These are phyloP conservation scores for Agelaius tricolor DNA, from an alignment of 2,113 vertebrate species.

Conservation along the genomic window DNA sequence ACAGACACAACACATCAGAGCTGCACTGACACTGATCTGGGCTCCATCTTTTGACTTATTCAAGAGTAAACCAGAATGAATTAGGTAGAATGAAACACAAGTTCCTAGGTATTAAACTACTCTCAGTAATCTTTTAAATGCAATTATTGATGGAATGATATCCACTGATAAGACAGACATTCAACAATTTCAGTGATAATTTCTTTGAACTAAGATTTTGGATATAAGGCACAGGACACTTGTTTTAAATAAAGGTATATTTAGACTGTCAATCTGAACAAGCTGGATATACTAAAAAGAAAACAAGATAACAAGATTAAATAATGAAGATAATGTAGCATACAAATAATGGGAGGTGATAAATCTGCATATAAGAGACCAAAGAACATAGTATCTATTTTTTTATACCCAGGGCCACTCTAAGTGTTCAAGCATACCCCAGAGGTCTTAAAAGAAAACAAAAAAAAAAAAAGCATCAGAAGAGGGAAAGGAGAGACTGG, in stretches of 20 bases:
- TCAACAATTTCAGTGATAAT: background rate
- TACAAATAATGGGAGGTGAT: background rate
- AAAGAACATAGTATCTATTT: background rate
- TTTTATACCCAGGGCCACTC: background rate
- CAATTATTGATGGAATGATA: background rate
- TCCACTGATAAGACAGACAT: background rate
- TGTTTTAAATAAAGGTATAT: background rate
- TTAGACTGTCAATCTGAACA: background rate
- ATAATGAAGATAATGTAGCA: background rate
- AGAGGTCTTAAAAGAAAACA: background rate
- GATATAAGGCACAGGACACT: background rate
- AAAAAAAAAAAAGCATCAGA: background rate
- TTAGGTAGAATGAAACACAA: background rate
- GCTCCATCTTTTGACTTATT: background rate
- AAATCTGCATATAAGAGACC: background rate
- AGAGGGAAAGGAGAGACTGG: background rate
- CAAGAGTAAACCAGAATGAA: background rate
- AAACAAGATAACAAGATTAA: slow-evolving; percentile 50
- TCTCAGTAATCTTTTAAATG: background rate
- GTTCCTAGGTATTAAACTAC: background rate
- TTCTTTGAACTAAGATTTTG: background rate
- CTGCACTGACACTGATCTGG: background rate
- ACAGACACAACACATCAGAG: background rate
- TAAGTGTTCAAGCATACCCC: background rate
- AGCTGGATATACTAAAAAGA: background rate